These are phyloP conservation scores for Panagrolaimus sp. DNA, from an alignment of 1,140 invertebrate genomes.

Conservation along the genomic window DNA sequence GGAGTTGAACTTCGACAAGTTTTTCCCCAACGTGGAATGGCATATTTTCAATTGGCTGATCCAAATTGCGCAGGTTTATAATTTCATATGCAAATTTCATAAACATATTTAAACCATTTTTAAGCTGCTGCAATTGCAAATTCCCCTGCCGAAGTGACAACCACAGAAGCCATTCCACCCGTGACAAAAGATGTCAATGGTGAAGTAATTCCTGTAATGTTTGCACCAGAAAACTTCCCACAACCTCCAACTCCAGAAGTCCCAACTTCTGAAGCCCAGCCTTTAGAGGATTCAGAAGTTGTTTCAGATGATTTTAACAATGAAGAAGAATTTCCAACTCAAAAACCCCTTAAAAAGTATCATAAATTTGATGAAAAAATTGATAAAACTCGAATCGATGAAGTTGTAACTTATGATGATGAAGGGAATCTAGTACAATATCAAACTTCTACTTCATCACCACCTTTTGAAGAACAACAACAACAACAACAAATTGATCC, in stretches of 20 bases:
- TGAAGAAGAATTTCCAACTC: too few species aligned
- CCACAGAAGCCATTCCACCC: background rate
- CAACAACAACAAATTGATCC: background rate
- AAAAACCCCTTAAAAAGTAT: background rate
- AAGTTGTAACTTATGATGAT: conserved; percentile 5
- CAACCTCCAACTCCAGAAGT: background rate
- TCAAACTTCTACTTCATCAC: background rate
- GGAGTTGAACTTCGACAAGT: conserved; percentile 6
- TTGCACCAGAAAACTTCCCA: conserved; percentile 13
- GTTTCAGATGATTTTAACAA: too few species aligned
- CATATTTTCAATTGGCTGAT: conserved; percentile 15
- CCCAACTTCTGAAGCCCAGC: too few species aligned
- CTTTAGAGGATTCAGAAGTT: too few species aligned
- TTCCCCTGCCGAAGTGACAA: background rate
- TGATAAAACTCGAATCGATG: background rate
- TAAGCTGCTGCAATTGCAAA: background rate
- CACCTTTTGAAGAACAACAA: background rate
- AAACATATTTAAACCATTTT: background rate
- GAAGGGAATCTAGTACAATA: background rate
- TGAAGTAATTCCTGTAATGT: conserved; percentile 14
- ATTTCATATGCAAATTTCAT: background rate
- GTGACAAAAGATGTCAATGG: background rate
- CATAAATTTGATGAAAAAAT: conserved; percentile 2
- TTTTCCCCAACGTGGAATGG: background rate
- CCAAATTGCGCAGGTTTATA: conserved; percentile 5